phyloP scores from a whole-genome alignment of 2,113 vertebrate species.

The Engystomops pustulosus region DNA sequence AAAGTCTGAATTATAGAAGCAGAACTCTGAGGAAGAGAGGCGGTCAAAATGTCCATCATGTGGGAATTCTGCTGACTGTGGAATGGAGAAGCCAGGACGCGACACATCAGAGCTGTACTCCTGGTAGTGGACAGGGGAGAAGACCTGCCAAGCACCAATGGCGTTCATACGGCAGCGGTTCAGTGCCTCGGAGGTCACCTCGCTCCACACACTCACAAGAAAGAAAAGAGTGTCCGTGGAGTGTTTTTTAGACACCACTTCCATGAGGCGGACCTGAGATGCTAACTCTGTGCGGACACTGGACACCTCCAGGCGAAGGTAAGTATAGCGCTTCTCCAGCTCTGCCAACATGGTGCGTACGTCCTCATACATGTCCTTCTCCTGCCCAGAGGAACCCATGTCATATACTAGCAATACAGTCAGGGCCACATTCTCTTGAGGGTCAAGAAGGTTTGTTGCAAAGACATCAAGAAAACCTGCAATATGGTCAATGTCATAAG shows the following conservation, averaged over 20 bases:
- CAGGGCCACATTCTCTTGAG: slow-evolving; percentile 86
- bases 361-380: slow-evolving; percentile 84
- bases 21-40: slow-evolving; percentile 89
- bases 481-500: slow-evolving; percentile 80
- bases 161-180: slow-evolving; percentile 97
- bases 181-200: slow-evolving; percentile 88
- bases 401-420: slow-evolving; percentile 92
- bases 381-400: slow-evolving; percentile 83
- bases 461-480: slow-evolving; percentile 91
- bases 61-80: slow-evolving; percentile 74
- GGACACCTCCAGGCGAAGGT: slow-evolving; percentile 91
- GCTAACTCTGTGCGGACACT: slow-evolving; percentile 92
- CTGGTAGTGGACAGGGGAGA: slow-evolving; percentile 95
- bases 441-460: slow-evolving; percentile 86
- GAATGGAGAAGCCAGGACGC: slow-evolving; percentile 79
- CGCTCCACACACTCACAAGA: slow-evolving; percentile 87
- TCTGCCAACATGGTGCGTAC: slow-evolving; percentile 87
- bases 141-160: slow-evolving; percentile 96
- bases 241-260: slow-evolving; percentile 97
- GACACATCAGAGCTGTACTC: slow-evolving; percentile 87
- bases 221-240: slow-evolving; percentile 95
- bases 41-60: slow-evolving; percentile 90
- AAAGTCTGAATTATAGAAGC: slow-evolving; percentile 96
- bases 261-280: slow-evolving; percentile 95
- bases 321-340: slow-evolving; percentile 86